Conservation (phyloP, 2,797 vertebrate species). For the Rhabdophis nuchalis region DNA sequence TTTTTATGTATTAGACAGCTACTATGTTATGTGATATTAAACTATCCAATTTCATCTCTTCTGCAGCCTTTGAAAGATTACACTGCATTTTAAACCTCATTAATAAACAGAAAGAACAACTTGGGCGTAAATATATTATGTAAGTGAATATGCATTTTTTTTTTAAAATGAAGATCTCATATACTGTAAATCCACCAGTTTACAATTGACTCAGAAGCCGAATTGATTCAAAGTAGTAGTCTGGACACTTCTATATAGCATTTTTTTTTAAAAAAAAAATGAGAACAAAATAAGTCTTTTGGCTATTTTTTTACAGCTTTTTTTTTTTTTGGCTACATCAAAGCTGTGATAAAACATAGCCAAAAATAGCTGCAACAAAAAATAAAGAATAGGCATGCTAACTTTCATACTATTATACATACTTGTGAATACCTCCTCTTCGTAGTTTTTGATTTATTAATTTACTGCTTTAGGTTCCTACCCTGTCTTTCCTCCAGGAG, state of each 20-base stretch:
- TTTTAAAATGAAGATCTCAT: background rate
- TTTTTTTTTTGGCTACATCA: background rate
- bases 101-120: background rate
- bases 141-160: slow-evolving; percentile 45
- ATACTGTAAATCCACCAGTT: slow-evolving; percentile 27
- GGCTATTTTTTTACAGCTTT: slow-evolving; percentile 6
- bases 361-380: too few species aligned
- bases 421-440: slow-evolving; percentile 20
- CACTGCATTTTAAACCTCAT: background rate
- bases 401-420: slow-evolving; percentile 10
- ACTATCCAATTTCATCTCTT: slow-evolving; percentile 43
- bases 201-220: slow-evolving; percentile 24
- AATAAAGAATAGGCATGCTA: background rate
- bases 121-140: slow-evolving; percentile 54
- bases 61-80: background rate
- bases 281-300: background rate
- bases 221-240: slow-evolving; percentile 8
- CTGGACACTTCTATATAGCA: slow-evolving; percentile 25
- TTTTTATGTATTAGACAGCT: background rate
- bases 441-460: slow-evolving; percentile 44
- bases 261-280: background rate
- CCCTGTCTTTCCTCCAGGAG: background rate
- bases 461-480: background rate
- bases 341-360: too few species aligned
- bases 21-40: background rate